Base-by-base conservation (phyloP, 2,797 vertebrate genomes). In the Ptychobarbus kaznakovi region DNA sequence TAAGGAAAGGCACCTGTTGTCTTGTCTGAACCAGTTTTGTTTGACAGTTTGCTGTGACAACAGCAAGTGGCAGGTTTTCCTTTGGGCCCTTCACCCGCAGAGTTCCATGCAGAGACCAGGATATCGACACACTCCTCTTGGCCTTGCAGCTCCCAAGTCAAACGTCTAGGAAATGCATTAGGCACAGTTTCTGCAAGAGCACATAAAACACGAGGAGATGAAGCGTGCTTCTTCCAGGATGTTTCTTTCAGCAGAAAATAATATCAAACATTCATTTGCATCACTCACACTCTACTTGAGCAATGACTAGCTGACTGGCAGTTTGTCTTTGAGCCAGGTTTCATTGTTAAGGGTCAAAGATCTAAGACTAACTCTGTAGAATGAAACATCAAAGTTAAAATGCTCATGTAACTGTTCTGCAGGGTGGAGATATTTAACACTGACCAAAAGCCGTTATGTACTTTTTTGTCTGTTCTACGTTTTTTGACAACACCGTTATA, bases 81-180 rank as follows among this genome's bases (percentile, higher is more conserved):
- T 0, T 28, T 87, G 0, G 89, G 91, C 0, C 92, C 93, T 51
- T 95, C 94, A 77, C 95, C 95, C 1, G 93, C 94, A 2, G 46
- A 90, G 56, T 93, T 92, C 66, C 94, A 94, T 0, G 93, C 94
- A 0, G 92, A 93, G 86, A 95, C 63, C 83, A 91, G 83, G 22
- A 95, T 69, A 38, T 56, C 51, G n/a, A 93, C 81, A 81, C 86
- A 90, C 86, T 16, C 46, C 42, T 2, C 86, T 58, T 72, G 66
- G 1, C 68, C 7, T 90, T 16, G 88, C 25, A 56, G n/a, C 61
- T 85, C 46, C 80, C 66, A 79, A 80, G 3, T 58, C 7, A 82
- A 70, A 80, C 4, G 6, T 53, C 84, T 74, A 51, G 83, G 56
- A 85, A 40, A 38, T 13, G 42, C 9, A 7, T 20, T 3, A 38